Evolutionary conservation across 2,888 invertebrate species (phyloP), one percentile per base, ranked within the genome.

Genomic region (Actias luna): DNA sequence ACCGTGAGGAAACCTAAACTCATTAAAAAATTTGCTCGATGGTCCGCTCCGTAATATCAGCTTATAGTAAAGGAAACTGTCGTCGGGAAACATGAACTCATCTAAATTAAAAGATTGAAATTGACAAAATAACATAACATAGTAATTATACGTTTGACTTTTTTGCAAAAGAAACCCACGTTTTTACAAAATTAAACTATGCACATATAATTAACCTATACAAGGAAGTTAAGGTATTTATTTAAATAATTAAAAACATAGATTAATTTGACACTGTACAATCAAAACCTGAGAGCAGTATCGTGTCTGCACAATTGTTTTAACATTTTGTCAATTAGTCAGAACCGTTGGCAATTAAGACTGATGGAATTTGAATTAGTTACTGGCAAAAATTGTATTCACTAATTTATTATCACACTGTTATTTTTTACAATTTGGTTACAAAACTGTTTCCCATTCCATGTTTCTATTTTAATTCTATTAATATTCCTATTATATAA

Each of bases 281-380:
- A n/a, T n/a, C n/a, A n/a, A 67, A 67, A 63, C 72, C 65, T n/a
- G 71, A 82, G 80, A 80, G 78, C 73, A 76, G 75, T 80, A 70
- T 75, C 77, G 65, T 83, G 83, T 83, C 64, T 64, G 63, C 66
- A 66, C 75, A 73, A 71, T 76, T 68, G 72, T 71, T 75, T 75
- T 77, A 76, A 74, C 71, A 69, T 72, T 65, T 64, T 73, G 69
- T 69, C 76, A 68, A 72, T 73, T 73, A 74, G 76, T 72, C 70
- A 69, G 64, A 72, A 68, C 63, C 67, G 67, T 67, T 65, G 61
- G 59, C 61, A 14, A 59, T 59, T 36, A 59, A 59, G 35, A n/a
- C 59, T 59, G 42, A 42, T 39, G 59, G 16, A 59, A 59, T 42
- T 22, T 29, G 8, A 50, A 50, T 50, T 50, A 50, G 46, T 12